Percentiles rank a stretch among this genome's conserved stretches.
These are phyloP conservation scores for Drosophila multiciliata DNA, from an alignment of 2,888 invertebrate genomes.

Conservation along the genomic window DNA sequence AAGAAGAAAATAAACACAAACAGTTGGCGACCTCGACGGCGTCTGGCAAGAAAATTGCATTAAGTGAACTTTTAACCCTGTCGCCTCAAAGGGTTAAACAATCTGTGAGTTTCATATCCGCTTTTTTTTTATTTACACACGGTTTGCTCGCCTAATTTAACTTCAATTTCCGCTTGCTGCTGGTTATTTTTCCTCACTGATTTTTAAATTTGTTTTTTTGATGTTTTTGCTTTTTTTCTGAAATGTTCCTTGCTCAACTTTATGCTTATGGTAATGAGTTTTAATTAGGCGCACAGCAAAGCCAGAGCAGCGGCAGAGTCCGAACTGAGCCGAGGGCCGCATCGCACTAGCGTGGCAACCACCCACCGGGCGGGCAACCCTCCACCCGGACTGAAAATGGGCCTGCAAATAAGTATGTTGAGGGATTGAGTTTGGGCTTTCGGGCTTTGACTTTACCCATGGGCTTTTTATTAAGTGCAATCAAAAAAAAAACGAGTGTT, in stretches of 20 bases:
- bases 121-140: background rate
- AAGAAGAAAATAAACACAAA: background rate
- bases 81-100: slow-evolving; percentile 39
- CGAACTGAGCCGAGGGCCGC: slow-evolving; percentile 31
- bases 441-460: slow-evolving; percentile 10
- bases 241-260: slow-evolving; percentile 65
- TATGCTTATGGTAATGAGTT: slow-evolving; percentile 80
- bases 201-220: background rate
- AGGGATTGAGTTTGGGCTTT: slow-evolving; percentile 10
- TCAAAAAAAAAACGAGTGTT: slow-evolving; percentile 43
- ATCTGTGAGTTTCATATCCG: slow-evolving; percentile 21
- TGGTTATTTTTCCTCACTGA: background rate
- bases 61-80: slow-evolving; percentile 50
- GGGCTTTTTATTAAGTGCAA: slow-evolving; percentile 43
- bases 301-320: slow-evolving; percentile 43
- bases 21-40: slow-evolving; percentile 21
- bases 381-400: slow-evolving; percentile 8
- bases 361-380: slow-evolving; percentile 2
- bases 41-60: slow-evolving; percentile 81
- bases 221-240: slow-evolving; percentile 25
- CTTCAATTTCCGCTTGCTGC: slow-evolving; percentile 58
- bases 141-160: slow-evolving; percentile 32
- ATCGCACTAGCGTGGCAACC: slow-evolving; percentile 2
- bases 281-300: slow-evolving; percentile 79
- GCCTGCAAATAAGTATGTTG: slow-evolving; percentile 26